Evolutionary conservation across 1,140 invertebrate genomes (phyloP).

Genomic region (Drosophila baimaii): DNA sequence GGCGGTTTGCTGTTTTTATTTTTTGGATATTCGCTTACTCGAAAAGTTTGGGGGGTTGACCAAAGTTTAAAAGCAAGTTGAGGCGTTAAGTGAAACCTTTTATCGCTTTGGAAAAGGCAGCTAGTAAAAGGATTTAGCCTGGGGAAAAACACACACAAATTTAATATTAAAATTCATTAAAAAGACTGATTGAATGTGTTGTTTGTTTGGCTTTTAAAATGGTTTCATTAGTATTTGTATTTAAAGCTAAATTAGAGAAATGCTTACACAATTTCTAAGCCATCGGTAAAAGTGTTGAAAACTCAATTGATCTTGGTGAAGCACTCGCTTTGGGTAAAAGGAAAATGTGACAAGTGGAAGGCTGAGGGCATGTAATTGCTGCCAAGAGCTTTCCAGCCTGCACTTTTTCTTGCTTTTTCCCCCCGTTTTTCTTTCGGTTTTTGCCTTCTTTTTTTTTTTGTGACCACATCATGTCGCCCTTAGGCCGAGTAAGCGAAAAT

Average conservation of each 20-base stretch:
- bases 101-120: not conserved
- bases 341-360: conserved; percentile 3
- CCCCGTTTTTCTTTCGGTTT: not conserved
- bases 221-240: no score
- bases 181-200: not conserved
- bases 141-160: no score
- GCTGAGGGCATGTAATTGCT: not conserved
- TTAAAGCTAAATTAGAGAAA: not conserved
- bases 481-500: conserved; percentile 38
- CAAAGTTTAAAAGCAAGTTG: not conserved
- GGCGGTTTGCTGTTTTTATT: conserved; percentile 24
- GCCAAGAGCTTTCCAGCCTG: conserved; percentile 2
- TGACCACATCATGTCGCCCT: conserved; percentile 17
- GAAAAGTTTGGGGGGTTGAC: not conserved
- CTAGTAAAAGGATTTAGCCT: not conserved
- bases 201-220: not conserved
- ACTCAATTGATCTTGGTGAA: not conserved
- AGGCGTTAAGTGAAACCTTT: conserved; percentile 25
- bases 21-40: conserved; percentile 21
- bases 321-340: not conserved
- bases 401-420: not conserved
- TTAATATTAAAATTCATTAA: not conserved
- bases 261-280: not conserved
- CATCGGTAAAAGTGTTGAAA: not conserved
- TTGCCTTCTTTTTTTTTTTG: not conserved